Evolutionary conservation across 1,140 invertebrate genomes (phyloP).

Genomic region (Oedothorax gibbosus): DNA sequence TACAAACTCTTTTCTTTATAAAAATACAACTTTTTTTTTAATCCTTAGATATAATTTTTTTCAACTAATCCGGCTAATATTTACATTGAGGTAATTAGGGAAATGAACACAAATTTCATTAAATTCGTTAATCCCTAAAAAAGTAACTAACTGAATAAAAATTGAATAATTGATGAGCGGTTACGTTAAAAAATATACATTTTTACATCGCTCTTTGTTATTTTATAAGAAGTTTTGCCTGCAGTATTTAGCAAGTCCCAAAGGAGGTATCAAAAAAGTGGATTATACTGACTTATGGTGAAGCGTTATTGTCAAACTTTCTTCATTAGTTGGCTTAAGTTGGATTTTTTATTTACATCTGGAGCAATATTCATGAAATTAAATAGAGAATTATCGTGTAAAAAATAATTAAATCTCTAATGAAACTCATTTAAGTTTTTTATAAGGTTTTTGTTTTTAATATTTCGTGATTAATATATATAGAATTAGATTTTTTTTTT

Average conservation of each 20-base stretch:
- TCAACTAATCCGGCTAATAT: constrained; percentile 12
- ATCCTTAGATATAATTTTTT: background rate
- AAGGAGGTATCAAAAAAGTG: background rate
- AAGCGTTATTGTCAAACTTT: constrained; percentile 4
- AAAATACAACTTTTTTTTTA: background rate
- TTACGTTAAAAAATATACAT: no score
- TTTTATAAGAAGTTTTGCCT: background rate
- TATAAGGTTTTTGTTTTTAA: no score
- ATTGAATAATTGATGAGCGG: constrained; percentile 23
- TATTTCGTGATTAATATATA: no score
- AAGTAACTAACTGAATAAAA: background rate
- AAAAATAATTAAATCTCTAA: constrained; percentile 2
- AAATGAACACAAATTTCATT: constrained; percentile 43
- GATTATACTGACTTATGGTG: background rate
- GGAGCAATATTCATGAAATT: constrained; percentile 20
- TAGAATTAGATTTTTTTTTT: no score
- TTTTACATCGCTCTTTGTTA: no score
- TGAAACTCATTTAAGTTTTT: no score
- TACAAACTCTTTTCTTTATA: background rate
- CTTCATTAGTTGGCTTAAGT: constrained; percentile 44
- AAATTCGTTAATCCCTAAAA: constrained; percentile 38
- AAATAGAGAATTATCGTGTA: constrained; percentile 22
- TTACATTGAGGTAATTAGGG: constrained; percentile 41
- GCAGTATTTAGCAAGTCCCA: constrained; percentile 47
- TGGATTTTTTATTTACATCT: constrained; percentile 18